Base-by-base conservation (phyloP, 2,113 vertebrate species). In the Tachycineta bicolor region DNA sequence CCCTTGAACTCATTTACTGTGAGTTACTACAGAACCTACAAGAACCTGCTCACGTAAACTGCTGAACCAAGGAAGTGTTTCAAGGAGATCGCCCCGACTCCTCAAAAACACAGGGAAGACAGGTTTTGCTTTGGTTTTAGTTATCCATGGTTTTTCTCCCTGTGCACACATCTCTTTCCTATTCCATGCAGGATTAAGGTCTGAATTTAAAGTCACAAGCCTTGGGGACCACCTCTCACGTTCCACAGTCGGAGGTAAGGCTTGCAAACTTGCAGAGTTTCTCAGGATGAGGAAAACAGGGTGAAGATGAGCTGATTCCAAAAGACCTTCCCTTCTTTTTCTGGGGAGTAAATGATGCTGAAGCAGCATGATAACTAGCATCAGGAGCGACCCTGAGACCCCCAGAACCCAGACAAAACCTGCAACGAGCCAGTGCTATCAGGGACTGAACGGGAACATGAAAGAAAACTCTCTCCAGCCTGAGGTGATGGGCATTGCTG, bases 231-330 rank as follows among this genome's bases (percentile, higher is more conserved):
- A 10, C 18, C 17, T 49, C 31, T 50, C 7, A 43, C 14, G 2
- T 22, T 41, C 22, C 33, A 67, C 41, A 62, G 29, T 3, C 0
- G 0, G 43, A 62, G 31, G 9, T 8, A 17, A 4, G 0, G 0
- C 4, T 58, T 22, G 5, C 13, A 68, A 67, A 39, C 22, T 23
- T 11, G 5, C 21, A 41, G 14, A 33, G 34, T 49, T 78, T 14
- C 53, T 53, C 41, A 73, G 33, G 33, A 34, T 59, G 6, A 70
- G 62, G 21, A 18, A 52, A n/a, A 0, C 9, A 33, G 26, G 15
- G 22, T 50, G 46, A 39, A 46, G 10, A 41, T 14, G 4, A 55
- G 7, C 12, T 34, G 21, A 55, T 47, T 53, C 39, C 62, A 67
- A 18, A 46, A 5, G 65, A 7, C 7, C 5, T 68, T 79, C 21